These are phyloP conservation scores for Mixornis gularis DNA, from an alignment of 2,113 vertebrate genomes.

Conservation along the genomic window DNA sequence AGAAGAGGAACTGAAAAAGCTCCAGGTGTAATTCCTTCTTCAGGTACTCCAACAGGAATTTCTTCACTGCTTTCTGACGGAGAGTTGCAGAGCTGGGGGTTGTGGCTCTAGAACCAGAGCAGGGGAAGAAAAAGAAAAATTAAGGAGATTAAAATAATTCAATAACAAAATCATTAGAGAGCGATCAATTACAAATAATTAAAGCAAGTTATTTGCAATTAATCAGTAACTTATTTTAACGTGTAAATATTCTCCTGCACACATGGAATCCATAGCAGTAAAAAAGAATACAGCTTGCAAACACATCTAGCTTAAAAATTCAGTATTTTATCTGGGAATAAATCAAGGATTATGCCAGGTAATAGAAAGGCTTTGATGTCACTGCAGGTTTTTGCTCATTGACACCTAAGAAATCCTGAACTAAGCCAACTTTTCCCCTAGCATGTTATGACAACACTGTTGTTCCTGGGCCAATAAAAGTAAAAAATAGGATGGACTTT, in stretches of 20 bases:
- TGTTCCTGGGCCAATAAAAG: background rate
- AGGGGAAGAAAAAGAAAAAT: background rate
- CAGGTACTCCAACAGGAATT: background rate
- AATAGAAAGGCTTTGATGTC: background rate
- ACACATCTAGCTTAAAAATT: background rate
- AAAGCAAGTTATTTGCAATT: background rate
- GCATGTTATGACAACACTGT: accelerated
- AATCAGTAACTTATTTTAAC: background rate
- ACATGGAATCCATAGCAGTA: background rate
- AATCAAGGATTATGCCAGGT: background rate
- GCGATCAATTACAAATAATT: background rate
- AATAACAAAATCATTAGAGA: background rate
- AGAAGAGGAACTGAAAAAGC: background rate
- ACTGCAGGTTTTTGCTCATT: background rate
- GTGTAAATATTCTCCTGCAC: background rate
- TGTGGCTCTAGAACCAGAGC: background rate
- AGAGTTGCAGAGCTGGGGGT: background rate
- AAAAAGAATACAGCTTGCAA: background rate
- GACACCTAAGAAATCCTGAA: background rate
- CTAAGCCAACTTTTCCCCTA: background rate
- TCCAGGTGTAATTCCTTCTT: background rate
- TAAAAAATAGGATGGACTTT: background rate
- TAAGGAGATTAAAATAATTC: background rate
- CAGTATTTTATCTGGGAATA: background rate
- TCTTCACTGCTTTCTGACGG: background rate